phyloP scores from a whole-genome alignment of 2,113 vertebrate genomes.

The Scalopus aquaticus region DNA sequence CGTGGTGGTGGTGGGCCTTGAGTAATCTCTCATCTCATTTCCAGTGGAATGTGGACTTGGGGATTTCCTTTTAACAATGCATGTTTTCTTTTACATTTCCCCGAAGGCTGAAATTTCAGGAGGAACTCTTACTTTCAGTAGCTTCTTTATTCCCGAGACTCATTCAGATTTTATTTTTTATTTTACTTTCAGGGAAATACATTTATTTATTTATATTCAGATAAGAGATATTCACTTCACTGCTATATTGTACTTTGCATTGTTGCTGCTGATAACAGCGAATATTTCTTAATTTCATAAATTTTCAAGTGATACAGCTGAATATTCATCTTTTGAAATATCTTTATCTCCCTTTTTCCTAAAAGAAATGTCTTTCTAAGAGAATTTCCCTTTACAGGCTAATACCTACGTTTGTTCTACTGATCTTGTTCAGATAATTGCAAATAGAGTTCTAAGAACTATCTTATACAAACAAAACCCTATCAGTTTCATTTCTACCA shows the following conservation, averaged over 20 bases:
- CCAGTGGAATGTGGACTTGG: neutral
- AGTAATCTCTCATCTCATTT: neutral
- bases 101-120: neutral
- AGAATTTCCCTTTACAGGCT: neutral
- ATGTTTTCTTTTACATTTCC: neutral
- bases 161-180: neutral
- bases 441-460: neutral
- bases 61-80: neutral
- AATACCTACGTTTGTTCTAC: neutral
- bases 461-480: neutral
- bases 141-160: neutral
- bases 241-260: neutral
- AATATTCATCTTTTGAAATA: neutral
- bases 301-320: neutral
- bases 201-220: no score
- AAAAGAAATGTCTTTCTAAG: neutral
- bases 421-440: neutral
- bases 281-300: neutral
- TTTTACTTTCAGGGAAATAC: no score
- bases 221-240: no score
- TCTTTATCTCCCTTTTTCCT: neutral
- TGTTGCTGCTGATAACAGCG: neutral
- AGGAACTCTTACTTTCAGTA: neutral
- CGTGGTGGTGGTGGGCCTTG: rapidly evolving
- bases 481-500: neutral